phyloP scores from a whole-genome alignment of 2,113 vertebrate species.

The Scytalopus superciliaris region DNA sequence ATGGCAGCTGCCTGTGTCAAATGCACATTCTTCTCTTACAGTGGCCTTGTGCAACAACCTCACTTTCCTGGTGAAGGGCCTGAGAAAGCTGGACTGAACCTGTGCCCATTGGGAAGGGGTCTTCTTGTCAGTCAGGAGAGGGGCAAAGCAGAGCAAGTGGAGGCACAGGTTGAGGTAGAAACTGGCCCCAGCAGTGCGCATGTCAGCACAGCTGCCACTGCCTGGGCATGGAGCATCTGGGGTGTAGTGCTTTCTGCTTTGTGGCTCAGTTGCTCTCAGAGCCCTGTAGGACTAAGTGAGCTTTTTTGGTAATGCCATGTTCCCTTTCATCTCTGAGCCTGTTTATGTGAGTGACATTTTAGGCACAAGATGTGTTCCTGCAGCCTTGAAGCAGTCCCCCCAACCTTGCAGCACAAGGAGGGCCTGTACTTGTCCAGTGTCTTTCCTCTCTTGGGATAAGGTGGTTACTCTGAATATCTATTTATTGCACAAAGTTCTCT shows the following conservation, averaged over 20 bases:
- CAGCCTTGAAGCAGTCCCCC: not conserved
- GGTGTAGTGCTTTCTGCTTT: not conserved
- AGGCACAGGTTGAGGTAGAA: fast-evolving
- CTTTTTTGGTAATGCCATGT: not conserved
- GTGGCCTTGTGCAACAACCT: not conserved
- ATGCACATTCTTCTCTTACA: not conserved
- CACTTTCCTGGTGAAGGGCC: not conserved
- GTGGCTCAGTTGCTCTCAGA: not conserved
- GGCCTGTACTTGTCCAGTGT: not conserved
- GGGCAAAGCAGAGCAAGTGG: not conserved
- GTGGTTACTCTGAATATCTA: fast-evolving
- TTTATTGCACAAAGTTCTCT: not conserved
- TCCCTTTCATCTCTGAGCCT: not conserved
- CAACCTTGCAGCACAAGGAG: not conserved
- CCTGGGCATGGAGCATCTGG: not conserved
- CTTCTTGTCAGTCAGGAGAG: not conserved
- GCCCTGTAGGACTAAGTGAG: not conserved
- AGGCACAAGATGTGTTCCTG: not conserved
- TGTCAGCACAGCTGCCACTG: fast-evolving
- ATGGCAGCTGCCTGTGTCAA: not conserved
- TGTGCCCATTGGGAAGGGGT: not conserved
- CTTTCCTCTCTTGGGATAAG: not conserved
- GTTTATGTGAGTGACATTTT: not conserved
- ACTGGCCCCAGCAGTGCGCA: not conserved
- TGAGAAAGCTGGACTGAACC: not conserved